Evolutionary conservation across 64 coral and sea anemone genomes (phyloP).

Genomic region (Catalaphyllia jardinei): DNA sequence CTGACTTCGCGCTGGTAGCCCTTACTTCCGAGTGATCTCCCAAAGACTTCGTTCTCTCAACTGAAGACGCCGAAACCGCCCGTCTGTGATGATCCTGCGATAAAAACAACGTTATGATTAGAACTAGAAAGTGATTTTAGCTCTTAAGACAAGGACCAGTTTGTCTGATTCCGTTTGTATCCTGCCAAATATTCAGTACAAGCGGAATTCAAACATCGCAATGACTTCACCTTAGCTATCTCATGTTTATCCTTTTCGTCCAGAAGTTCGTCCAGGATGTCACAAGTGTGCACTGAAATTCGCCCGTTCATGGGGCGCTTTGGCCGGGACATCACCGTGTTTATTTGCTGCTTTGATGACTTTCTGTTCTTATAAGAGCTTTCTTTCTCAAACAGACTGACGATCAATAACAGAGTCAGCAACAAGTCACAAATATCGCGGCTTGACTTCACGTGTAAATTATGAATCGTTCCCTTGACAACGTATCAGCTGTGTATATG

Average conservation of each 20-base stretch:
- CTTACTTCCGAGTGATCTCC: conserved; percentile 11
- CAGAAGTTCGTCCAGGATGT: conserved; percentile 81
- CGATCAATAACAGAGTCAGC: conserved; percentile 22
- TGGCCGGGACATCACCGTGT: conserved; percentile 57
- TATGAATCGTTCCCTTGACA: conserved; percentile 72
- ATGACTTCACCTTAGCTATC: conserved; percentile 36
- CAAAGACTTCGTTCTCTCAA: conserved; percentile 37
- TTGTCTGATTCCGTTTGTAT: too few species aligned
- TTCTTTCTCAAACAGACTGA: conserved; percentile 25
- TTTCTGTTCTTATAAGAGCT: conserved; percentile 41
- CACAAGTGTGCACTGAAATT: conserved; percentile 89
- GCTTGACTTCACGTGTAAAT: conserved; percentile 72
- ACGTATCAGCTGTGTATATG: background rate
- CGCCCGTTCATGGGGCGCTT: conserved; percentile 61
- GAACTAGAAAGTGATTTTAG: background rate
- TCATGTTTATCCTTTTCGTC: conserved; percentile 65
- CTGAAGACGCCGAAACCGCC: conserved; percentile 59
- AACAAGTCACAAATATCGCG: conserved; percentile 6
- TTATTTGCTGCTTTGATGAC: conserved; percentile 25
- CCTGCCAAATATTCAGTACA: background rate
- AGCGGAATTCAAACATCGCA: background rate
- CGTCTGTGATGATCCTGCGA: conserved; percentile 57
- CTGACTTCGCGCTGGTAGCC: conserved; percentile 10
- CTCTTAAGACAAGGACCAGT: background rate
- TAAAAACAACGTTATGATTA: background rate